Base-by-base conservation (phyloP, 2,113 vertebrate species). In the Elgaria multicarinata region DNA sequence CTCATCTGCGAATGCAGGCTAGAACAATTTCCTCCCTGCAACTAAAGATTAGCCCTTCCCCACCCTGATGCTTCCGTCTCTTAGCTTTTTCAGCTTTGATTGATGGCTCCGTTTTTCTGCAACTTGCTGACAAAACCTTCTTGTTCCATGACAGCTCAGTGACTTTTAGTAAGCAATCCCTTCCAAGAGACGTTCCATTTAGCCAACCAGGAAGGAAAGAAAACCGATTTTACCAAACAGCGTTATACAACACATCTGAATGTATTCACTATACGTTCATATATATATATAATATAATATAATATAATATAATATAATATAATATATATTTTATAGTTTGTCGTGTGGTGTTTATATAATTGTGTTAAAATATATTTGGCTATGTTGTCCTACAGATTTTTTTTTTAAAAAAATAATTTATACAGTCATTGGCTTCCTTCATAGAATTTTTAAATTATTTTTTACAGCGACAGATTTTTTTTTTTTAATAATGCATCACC, bases 331-430 rank as follows among this genome's bases (percentile, higher is more conserved):
- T 89, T 87, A 69, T 92, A 95, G 87, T 86, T 93, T 85, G 88
- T 94, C 85, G 84, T 0, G 83, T 95, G 95, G 92, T 95, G 94
- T 95, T 95, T 93, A 94, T 95, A 93, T 93, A 93, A 96, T 95
- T 95, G 92, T 96, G 95, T 95, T 95, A 89, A 96, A 93, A 90
- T 95, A 95, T 91, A 93, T 93, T 93, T 88, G 93, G 36, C 87
- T 86, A 93, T 74, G 89, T 93, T 90, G 89, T 92, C 91, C 92
- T 76, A 91, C 82, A 91, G 95, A 95, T 92, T 92, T 92, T 42
- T 90, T 88, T 92, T 92, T 42, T 90, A 81, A 86, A 83, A 86
- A 93, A 94, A 90, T 90, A 96, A 96, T 94, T 96, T 96, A 96
- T 95, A 94, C 94, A 89, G 89, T 95, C 94, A 90, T 92, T 91